These are phyloP conservation scores for Lasiurus borealis DNA, from an alignment of 2,113 vertebrate species.

Conservation along the genomic window DNA sequence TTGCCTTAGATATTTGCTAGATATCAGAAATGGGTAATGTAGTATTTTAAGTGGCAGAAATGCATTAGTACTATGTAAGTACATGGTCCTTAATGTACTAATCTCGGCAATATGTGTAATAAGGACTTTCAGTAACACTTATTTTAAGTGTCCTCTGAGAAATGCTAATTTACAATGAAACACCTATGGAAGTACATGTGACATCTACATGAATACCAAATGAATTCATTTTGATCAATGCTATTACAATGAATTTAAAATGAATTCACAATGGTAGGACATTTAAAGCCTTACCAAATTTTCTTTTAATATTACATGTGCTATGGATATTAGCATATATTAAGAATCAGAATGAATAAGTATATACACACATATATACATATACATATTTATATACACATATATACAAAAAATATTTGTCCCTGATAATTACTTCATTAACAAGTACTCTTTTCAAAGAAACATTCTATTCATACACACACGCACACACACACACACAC, in stretches of 20 bases:
- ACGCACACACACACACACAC: neutral
- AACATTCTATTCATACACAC: neutral
- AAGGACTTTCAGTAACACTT: constrained; percentile 92
- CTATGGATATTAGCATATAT: constrained; percentile 74
- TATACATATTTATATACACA: neutral
- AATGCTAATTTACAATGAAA: constrained; percentile 92
- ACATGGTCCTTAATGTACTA: constrained; percentile 92
- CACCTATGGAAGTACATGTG: constrained; percentile 91
- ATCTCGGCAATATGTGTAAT: constrained; percentile 91
- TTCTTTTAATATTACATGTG: constrained; percentile 83
- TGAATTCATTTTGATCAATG: constrained; percentile 92
- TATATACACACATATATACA: rapidly evolving
- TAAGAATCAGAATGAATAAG: constrained; percentile 46
- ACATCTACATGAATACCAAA: constrained; percentile 91
- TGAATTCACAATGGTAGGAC: constrained; percentile 87
- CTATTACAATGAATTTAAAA: constrained; percentile 88
- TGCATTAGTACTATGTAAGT: constrained; percentile 89
- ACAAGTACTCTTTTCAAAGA: constrained; percentile 54
- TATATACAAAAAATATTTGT: neutral
- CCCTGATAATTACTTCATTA: neutral
- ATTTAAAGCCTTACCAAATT: constrained; percentile 83
- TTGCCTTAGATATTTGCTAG: constrained; percentile 88
- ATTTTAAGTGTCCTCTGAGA: constrained; percentile 93
- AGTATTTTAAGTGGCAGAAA: constrained; percentile 89
- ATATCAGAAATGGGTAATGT: constrained; percentile 88